Evolutionary conservation across 2,888 invertebrate genomes (phyloP), one percentile per base, ranked within the genome.

Genomic region (Therioaphis trifolii): DNA sequence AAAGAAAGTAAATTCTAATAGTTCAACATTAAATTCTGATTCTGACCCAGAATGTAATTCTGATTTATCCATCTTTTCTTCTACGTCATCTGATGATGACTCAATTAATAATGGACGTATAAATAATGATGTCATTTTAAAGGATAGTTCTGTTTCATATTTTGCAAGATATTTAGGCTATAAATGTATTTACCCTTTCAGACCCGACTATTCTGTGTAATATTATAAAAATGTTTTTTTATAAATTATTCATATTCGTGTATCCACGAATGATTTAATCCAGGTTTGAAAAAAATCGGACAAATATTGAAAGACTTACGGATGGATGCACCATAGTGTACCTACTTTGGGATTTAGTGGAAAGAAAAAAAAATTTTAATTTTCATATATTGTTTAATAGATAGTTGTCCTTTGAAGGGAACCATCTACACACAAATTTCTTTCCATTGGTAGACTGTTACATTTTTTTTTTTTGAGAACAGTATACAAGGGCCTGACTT

Each of bases 281-380:
- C 35, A 35, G 7, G 7, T 35, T 35, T 35, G n/a, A 69, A 69
- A 69, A 21, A 69, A 69, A 21, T 69, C 27, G 69, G 46, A 69
- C 24, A 46, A 69, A 69, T 69, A 69, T 69, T 69, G 69, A 43
- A 43, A 21, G 69, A 69, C 69, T 69, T 69, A 69, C 43, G 21
- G 69, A 69, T 69, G 46, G 46, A 43, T 46, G 43, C 69, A 69
- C 46, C 69, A 46, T 69, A 21, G 46, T 43, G 46, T 69, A 43
- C 43, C 27, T n/a, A n/a, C n/a, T n/a, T 46, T 40, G 69, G 69
- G 46, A 46, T 12, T 69, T 69, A 2, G 46, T 46, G 69, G 69
- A 69, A 69, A 24, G 4, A 1, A 69, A 69, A n/a, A n/a, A 46
- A 46, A 40, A 7, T 27, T 24, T 49, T 49, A 49, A 49, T 61